Conservation (phyloP, 2,888 invertebrate genomes). For the Epicampocera succincta region DNA sequence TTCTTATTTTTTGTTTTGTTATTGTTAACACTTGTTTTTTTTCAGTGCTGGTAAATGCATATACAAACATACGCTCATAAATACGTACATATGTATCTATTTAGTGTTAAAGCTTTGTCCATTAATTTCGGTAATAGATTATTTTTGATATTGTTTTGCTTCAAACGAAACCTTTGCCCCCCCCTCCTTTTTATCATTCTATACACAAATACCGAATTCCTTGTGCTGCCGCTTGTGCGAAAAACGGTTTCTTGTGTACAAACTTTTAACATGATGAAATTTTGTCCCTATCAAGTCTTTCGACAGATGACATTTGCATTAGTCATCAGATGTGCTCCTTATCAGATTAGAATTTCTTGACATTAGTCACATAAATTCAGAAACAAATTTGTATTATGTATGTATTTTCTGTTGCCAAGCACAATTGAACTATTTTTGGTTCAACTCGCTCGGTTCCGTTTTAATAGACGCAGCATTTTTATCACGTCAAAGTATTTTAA, state of each 20-base stretch:
- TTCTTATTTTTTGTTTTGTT: too few species aligned
- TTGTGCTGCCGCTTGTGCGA: conserved; percentile 3
- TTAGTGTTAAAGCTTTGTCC: not conserved
- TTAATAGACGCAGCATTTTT: too few species aligned
- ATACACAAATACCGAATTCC: not conserved
- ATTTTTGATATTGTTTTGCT: not conserved
- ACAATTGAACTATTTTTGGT: conserved; percentile 16
- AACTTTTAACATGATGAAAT: not conserved
- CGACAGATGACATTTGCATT: conserved; percentile 26
- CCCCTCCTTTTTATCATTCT: not conserved
- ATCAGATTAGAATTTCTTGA: conserved; percentile 5
- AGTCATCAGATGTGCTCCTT: conserved; percentile 7
- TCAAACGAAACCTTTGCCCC: conserved; percentile 11
- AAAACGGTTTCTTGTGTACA: conserved; percentile 2
- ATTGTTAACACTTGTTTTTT: too few species aligned
- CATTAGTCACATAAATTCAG: conserved; percentile 16
- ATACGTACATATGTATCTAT: too few species aligned
- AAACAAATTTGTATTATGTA: not conserved
- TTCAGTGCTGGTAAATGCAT: too few species aligned
- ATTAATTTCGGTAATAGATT: not conserved
- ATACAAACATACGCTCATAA: too few species aligned
- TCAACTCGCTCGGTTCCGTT: not conserved
- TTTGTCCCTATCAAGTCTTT: conserved; percentile 7
- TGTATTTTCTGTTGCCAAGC: not conserved
- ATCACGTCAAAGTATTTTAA: too few species aligned